Conservation (phyloP, 2,888 invertebrate genomes). For the Amiota mariae region DNA sequence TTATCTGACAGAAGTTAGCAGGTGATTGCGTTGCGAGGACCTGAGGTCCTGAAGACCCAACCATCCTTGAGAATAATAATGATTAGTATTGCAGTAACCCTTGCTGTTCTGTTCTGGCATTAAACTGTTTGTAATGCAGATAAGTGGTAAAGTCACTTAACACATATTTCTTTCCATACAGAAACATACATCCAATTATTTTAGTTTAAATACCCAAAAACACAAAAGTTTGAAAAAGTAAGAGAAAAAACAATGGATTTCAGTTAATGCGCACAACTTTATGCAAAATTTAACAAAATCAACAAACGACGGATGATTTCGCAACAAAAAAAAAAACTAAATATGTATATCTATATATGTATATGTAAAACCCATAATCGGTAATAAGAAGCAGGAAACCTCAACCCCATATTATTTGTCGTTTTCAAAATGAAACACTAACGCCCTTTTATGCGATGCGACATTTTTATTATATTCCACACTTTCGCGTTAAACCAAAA, state of each 20-base stretch:
- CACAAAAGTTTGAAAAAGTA: slow-evolving; percentile 56
- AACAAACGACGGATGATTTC: slow-evolving; percentile 51
- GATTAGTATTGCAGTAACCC: too few relatives aligned
- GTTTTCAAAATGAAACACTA: slow-evolving; percentile 17
- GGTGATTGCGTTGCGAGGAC: too few relatives aligned
- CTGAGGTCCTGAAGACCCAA: too few relatives aligned
- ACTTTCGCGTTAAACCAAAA: not conserved
- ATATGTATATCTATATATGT: too few relatives aligned
- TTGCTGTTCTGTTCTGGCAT: not conserved
- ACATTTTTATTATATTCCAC: slow-evolving; percentile 20
- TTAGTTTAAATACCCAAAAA: slow-evolving; percentile 67
- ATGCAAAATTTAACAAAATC: slow-evolving; percentile 70
- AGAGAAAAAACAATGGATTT: slow-evolving; percentile 47
- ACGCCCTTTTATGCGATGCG: slow-evolving; percentile 30
- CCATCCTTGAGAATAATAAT: too few relatives aligned
- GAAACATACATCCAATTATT: slow-evolving; percentile 55
- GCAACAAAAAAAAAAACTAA: slow-evolving; percentile 15
- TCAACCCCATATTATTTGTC: slow-evolving; percentile 36
- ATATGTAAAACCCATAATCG: too few relatives aligned
- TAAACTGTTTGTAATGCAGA: not conserved
- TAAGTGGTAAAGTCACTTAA: slow-evolving; percentile 68
- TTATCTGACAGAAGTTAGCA: not conserved
- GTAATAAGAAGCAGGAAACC: too few relatives aligned
- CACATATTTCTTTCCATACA: slow-evolving; percentile 57
- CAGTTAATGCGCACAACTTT: slow-evolving; percentile 51